phyloP scores from a whole-genome alignment of 1,140 invertebrate species.

The Oryzaephilus surinamensis region DNA sequence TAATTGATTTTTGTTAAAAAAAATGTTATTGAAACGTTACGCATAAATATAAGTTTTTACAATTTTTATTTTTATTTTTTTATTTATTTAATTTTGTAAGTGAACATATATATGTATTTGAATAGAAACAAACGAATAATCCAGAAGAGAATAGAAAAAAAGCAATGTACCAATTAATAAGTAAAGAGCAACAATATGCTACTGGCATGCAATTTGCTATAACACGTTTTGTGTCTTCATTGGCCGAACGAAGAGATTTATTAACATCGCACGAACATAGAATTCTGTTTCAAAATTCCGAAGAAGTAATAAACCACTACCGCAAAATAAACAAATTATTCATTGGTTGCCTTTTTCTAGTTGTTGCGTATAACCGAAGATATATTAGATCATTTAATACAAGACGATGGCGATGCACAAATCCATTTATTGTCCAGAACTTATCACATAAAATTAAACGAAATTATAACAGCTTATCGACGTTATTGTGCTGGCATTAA shows the following conservation, averaged over 20 bases:
- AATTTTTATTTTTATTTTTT: constrained; percentile 5
- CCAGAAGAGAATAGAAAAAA: constrained; percentile 41
- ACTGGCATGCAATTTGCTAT: constrained; percentile 63
- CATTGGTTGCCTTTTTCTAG: constrained; percentile 32
- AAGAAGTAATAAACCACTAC: constrained; percentile 46
- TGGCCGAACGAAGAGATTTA: constrained; percentile 61
- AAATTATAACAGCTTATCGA: constrained; percentile 62
- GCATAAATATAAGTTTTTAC: constrained; percentile 7
- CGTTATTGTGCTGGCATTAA: constrained; percentile 72
- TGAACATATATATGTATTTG: constrained; percentile 2
- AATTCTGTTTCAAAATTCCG: constrained; percentile 70
- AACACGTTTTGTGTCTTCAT: constrained; percentile 57
- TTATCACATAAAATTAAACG: constrained; percentile 59
- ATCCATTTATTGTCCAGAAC: constrained; percentile 52
- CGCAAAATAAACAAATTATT: background rate
- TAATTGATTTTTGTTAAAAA: constrained; percentile 11
- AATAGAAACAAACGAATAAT: constrained; percentile 34
- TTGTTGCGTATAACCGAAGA: constrained; percentile 67
- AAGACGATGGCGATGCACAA: constrained; percentile 58
- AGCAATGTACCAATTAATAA: constrained; percentile 46
- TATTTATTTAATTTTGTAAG: constrained; percentile 4
- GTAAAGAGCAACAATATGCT: constrained; percentile 63
- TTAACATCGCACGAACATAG: constrained; percentile 62
- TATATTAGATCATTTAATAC: constrained; percentile 61
- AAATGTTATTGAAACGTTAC: constrained; percentile 10